A percentile compares a stretch with the other conserved stretches of the same genome.
phyloP scores from a whole-genome alignment of 2,888 invertebrate species.

The Leistus spinibarbis region DNA sequence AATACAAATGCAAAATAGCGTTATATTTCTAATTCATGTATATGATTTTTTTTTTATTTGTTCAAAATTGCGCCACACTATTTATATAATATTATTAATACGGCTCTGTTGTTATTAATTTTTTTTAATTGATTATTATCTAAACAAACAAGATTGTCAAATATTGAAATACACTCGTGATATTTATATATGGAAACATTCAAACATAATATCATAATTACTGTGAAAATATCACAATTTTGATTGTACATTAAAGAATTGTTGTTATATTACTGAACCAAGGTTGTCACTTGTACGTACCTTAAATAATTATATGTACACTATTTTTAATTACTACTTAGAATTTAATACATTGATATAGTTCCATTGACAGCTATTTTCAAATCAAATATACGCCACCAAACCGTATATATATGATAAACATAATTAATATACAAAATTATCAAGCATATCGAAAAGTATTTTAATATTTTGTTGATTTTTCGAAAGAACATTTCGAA shows the following conservation, averaged over 20 bases:
- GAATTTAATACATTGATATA: not conserved
- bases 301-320: not conserved
- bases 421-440: constrained; percentile 2
- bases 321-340: not conserved
- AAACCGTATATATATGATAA: not conserved
- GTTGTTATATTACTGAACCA: not conserved
- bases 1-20: too few species aligned
- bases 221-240: too few species aligned
- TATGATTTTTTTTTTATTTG: not conserved
- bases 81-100: not conserved
- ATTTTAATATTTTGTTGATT: constrained; percentile 4
- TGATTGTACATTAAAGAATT: too few species aligned
- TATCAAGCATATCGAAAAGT: not conserved
- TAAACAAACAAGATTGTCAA: not conserved
- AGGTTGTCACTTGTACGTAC: not conserved
- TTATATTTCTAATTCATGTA: too few species aligned
- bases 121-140: not conserved
- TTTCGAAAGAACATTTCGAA: not conserved
- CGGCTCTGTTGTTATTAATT: not conserved
- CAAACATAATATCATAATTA: too few species aligned
- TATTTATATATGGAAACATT: not conserved
- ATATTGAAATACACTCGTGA: too few species aligned
- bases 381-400: constrained; percentile 1
- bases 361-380: not conserved
- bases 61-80: not conserved